phyloP scores from a whole-genome alignment of 1,140 invertebrate genomes.

The Centruroides vittatus region DNA sequence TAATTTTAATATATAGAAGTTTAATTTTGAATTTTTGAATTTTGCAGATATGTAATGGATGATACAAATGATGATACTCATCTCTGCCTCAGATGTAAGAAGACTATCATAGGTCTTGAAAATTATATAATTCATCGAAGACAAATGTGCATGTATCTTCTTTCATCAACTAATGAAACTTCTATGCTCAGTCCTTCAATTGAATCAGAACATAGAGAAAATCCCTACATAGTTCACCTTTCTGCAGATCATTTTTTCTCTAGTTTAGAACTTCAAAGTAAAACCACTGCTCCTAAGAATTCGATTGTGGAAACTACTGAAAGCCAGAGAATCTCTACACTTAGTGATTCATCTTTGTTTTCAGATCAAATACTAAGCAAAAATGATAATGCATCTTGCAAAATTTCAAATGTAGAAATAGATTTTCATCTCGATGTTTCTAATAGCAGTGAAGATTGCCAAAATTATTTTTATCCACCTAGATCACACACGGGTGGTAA shows the following conservation, averaged over 20 bases:
- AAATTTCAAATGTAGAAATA: constrained; percentile 23
- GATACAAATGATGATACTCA: constrained; percentile 57
- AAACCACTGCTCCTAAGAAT: constrained; percentile 32
- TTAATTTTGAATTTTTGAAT: neutral
- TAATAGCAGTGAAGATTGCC: constrained; percentile 4
- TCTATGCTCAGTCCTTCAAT: constrained; percentile 20
- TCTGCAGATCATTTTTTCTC: constrained; percentile 43
- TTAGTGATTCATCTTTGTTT: constrained; percentile 23
- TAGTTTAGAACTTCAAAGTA: constrained; percentile 65
- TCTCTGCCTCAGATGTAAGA: constrained; percentile 67
- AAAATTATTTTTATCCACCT: constrained; percentile 26
- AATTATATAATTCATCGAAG: constrained; percentile 70
- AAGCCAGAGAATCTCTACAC: constrained; percentile 1
- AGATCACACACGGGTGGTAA: constrained; percentile 54
- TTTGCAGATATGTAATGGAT: constrained; percentile 10
- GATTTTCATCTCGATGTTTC: constrained; percentile 16
- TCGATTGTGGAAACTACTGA: constrained; percentile 4
- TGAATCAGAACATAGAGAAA: constrained; percentile 30
- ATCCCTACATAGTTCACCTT: constrained; percentile 16
- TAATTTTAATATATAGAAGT: too few relatives aligned
- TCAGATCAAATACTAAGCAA: constrained; percentile 19
- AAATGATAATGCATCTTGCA: constrained; percentile 4
- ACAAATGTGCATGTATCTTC: constrained; percentile 35
- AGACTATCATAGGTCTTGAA: constrained; percentile 58
- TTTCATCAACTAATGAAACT: constrained; percentile 16